These are phyloP conservation scores for Chitala chitala DNA, from an alignment of 2,113 vertebrate genomes.

Conservation along the genomic window DNA sequence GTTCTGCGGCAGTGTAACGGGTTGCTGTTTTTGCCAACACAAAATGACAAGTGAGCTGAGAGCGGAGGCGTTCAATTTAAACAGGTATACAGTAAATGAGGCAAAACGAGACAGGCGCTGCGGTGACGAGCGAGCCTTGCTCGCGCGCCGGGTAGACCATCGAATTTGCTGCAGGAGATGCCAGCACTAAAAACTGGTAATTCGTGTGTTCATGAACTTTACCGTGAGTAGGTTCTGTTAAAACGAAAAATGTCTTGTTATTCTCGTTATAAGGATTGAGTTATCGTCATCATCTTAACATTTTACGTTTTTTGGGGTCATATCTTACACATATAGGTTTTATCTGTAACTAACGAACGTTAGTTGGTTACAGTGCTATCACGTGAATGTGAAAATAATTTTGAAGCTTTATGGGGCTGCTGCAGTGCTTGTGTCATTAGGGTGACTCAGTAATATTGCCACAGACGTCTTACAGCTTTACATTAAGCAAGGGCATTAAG, in stretches of 20 bases:
- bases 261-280: too few relatives aligned
- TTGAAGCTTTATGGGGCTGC: background rate
- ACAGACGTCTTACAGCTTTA: background rate
- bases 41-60: conserved; percentile 6
- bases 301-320: too few relatives aligned
- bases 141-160: background rate
- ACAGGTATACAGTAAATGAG: conserved; percentile 16
- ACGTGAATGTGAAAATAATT: background rate
- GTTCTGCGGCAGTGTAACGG: conserved; percentile 3
- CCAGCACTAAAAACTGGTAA: background rate
- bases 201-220: background rate
- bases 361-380: too few relatives aligned
- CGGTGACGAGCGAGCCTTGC: background rate
- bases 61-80: conserved; percentile 23
- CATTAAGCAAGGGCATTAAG: background rate
- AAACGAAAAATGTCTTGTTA: too few relatives aligned
- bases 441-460: too few relatives aligned
- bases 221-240: background rate
- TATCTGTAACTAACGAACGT: too few relatives aligned
- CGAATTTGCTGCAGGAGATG: background rate
- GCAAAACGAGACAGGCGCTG: background rate
- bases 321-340: too few relatives aligned
- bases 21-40: conserved; percentile 18
- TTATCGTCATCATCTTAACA: too few relatives aligned
- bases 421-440: background rate